phyloP scores from a whole-genome alignment of 2,888 invertebrate species.

The Xiphydria camelus region DNA sequence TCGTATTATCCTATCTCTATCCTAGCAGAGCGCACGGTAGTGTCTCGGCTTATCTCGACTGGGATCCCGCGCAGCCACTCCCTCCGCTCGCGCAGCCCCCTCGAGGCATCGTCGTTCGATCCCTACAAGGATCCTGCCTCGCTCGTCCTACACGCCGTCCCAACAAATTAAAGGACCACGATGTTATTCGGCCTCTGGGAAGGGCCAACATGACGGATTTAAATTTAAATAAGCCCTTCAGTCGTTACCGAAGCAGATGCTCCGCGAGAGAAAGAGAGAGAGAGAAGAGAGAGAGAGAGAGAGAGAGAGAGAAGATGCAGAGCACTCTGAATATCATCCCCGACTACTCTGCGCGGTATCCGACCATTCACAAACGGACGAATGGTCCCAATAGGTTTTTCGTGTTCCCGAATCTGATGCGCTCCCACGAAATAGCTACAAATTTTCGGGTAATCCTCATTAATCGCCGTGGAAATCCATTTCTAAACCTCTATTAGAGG shows the following conservation, averaged over 20 bases:
- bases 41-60: slow-evolving; percentile 42
- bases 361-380: not conserved
- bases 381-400: slow-evolving; percentile 30
- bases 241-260: slow-evolving; percentile 27
- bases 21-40: slow-evolving; percentile 46
- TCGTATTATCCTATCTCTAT: slow-evolving; percentile 35
- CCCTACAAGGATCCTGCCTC: slow-evolving; percentile 28
- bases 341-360: not conserved
- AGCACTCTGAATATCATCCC: not conserved
- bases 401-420: too few species aligned
- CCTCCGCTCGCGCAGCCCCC: slow-evolving; percentile 30
- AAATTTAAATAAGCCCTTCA: slow-evolving; percentile 36
- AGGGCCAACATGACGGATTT: slow-evolving; percentile 31
- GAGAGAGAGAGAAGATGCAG: too few species aligned
- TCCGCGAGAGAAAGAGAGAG: too few species aligned
- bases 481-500: too few species aligned
- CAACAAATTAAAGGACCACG: slow-evolving; percentile 37
- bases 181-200: slow-evolving; percentile 26
- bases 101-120: slow-evolving; percentile 37
- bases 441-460: not conserved
- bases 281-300: too few species aligned
- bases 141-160: slow-evolving; percentile 30
- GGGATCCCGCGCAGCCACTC: slow-evolving; percentile 43
- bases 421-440: too few species aligned
- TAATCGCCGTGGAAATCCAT: too few species aligned